These are phyloP conservation scores for Gymnoscopelus microlampas DNA, from an alignment of 2,797 vertebrate species.

Conservation along the genomic window DNA sequence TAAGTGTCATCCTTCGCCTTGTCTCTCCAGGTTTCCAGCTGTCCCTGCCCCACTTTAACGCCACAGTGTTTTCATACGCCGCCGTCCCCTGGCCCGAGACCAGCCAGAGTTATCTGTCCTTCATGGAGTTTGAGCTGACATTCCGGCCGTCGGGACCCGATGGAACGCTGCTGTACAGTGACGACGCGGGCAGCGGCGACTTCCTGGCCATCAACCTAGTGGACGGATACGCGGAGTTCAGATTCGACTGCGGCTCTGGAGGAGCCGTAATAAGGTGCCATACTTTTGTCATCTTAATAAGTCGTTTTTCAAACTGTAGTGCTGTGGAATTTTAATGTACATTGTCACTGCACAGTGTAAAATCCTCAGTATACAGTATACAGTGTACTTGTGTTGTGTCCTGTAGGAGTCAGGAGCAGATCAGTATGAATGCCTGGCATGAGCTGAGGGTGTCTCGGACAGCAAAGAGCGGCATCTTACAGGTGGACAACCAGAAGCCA, in stretches of 20 bases:
- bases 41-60: constrained; percentile 90
- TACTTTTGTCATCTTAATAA: neutral
- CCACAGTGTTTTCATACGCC: constrained; percentile 87
- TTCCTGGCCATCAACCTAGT: constrained; percentile 90
- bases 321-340: too few relatives aligned
- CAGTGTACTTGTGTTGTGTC: constrained; percentile 25
- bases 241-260: constrained; percentile 97
- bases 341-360: too few relatives aligned
- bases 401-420: constrained; percentile 87
- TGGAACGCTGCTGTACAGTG: constrained; percentile 92
- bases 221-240: constrained; percentile 88
- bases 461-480: constrained; percentile 92
- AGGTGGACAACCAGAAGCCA: constrained; percentile 90
- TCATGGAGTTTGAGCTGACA: constrained; percentile 94
- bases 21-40: constrained; percentile 84
- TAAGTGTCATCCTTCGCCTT: neutral
- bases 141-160: constrained; percentile 84
- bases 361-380: too few relatives aligned
- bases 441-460: constrained; percentile 92
- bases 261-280: constrained; percentile 88
- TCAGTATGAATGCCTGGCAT: constrained; percentile 89
- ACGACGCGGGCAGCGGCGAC: constrained; percentile 88
- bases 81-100: constrained; percentile 89
- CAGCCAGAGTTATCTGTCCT: constrained; percentile 91
- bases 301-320: too few relatives aligned